A percentile compares a stretch with the other conserved stretches of the same genome.
Conservation (phyloP, 2,888 invertebrate genomes). For the Acanthosepion pharaonis region DNA sequence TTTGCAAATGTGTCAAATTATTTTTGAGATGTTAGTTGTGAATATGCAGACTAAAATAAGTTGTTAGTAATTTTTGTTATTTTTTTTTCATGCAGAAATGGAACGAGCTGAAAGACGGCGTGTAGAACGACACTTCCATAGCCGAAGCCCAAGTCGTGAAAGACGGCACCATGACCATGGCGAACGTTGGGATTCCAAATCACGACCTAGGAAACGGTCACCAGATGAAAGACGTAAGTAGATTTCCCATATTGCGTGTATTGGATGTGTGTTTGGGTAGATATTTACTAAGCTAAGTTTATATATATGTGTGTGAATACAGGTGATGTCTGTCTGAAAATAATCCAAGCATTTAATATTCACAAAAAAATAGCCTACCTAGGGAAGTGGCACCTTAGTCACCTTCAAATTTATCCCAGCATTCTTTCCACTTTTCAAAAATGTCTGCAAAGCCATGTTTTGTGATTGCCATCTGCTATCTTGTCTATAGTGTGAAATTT, state of each 20-base stretch:
- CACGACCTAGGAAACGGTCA: conserved; percentile 14
- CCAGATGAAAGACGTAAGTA: conserved; percentile 42
- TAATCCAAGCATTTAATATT: too few species aligned
- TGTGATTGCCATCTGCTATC: too few species aligned
- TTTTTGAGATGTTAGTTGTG: too few species aligned
- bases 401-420: too few species aligned
- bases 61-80: neutral
- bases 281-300: neutral
- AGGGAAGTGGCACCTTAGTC: too few species aligned
- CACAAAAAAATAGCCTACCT: too few species aligned
- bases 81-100: neutral
- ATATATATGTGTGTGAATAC: neutral
- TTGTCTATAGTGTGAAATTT: too few species aligned
- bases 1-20: neutral
- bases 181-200: conserved; percentile 41
- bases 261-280: neutral
- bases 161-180: conserved; percentile 39
- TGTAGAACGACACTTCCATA: conserved; percentile 24
- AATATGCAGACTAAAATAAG: too few species aligned
- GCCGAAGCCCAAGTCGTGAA: conserved; percentile 37
- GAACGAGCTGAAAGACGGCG: conserved; percentile 4
- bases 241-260: neutral
- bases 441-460: too few species aligned
- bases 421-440: too few species aligned
- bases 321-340: neutral